Base-by-base conservation (phyloP, 2,797 vertebrate genomes). In the Oophaga sylvatica region DNA sequence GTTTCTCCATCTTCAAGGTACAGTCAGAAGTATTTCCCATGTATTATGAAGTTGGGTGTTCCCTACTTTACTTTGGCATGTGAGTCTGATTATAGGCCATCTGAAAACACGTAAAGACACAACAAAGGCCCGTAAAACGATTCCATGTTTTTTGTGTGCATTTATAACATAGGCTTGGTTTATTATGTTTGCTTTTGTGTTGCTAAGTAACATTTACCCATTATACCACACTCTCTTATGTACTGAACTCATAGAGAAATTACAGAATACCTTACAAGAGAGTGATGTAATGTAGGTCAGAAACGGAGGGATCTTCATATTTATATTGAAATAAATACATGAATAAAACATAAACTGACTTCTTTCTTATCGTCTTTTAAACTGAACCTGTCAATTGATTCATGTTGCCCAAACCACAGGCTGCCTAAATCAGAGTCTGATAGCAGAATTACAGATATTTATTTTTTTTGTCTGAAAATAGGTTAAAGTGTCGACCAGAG, bases 41-140 rank as follows among this genome's bases (percentile, higher is more conserved):
- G 17, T 71, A 35, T 45, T n/a, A n/a, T 77, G 12, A 77, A 77
- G 22, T 77, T 77, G 75, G 75, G 75, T 77, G 75, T 77, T 77
- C 45, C 48, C n/a, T 20, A 71, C 31, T 35, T 71, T n/a, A 22
- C 20, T 48, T 75, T 48, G 71, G 71, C 71, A 77, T 77, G 48
- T 77, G 75, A 56, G 26, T 53, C 15, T 56, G 11, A 56, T 77
- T 77, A 56, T 5, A 77, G 22, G 22, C 48, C 71, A 13, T 48
- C 9, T 77, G 22, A 77, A 77, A 77, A 77, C 48, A 77, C 48
- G 48, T 13, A 56, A 26, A 77, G 45, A 77, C 75, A 77, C 35
- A 19, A 53, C 75, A 77, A 53, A 56, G 75, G 75, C 48, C 11
- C 15, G 75, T 56, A 77, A 77, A 77, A 53, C 7, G 45, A 56